Evolutionary conservation across 2,113 vertebrate species (phyloP).

Genomic region (Etia nguti): DNA sequence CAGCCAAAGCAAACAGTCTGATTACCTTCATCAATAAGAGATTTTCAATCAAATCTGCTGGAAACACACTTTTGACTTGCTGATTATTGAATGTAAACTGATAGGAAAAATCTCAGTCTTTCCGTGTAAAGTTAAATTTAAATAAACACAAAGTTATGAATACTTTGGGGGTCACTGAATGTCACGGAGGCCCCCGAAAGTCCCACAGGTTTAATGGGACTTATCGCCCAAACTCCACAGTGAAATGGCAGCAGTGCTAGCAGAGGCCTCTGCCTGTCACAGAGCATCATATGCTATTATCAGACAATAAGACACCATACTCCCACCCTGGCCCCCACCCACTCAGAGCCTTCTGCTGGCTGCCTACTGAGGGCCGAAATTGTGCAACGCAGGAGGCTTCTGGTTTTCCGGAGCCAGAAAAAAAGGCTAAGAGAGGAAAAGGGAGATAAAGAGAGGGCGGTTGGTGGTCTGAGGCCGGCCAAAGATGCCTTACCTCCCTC

Average conservation of each 20-base stretch:
- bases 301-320: background rate
- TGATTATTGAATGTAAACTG: background rate
- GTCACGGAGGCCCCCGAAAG: background rate
- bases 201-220: background rate
- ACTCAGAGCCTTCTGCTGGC: background rate
- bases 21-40: rapidly evolving
- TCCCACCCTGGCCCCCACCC: background rate
- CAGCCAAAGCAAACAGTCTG: rapidly evolving
- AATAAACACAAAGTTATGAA: background rate
- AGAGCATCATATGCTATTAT: background rate
- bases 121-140: background rate
- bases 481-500: background rate
- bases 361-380: slow-evolving; percentile 48
- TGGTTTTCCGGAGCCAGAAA: slow-evolving; percentile 72
- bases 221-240: background rate
- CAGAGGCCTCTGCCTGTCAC: background rate
- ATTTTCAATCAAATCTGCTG: background rate
- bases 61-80: rapidly evolving
- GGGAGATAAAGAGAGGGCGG: slow-evolving; percentile 49
- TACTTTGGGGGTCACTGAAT: background rate
- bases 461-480: slow-evolving; percentile 52
- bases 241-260: background rate
- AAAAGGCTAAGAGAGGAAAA: slow-evolving; percentile 62
- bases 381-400: slow-evolving; percentile 73
- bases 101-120: background rate